These are phyloP conservation scores for Uropetala carovei DNA, from an alignment of 2,888 invertebrate genomes.

Conservation along the genomic window DNA sequence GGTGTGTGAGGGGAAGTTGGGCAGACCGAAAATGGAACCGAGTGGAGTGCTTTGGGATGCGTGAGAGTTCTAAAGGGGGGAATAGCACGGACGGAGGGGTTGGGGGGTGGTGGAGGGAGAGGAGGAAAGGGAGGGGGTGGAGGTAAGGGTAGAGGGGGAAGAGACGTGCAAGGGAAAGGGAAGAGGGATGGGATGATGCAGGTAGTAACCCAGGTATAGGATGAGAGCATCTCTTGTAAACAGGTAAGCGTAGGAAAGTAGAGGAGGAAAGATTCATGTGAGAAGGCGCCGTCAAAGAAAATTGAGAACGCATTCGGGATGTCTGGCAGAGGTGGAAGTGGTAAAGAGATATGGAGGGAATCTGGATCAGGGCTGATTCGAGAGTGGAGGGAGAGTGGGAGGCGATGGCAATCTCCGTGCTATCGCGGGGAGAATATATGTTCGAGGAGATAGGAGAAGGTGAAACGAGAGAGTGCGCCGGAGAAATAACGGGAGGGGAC, in stretches of 20 bases:
- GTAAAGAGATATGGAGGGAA: slow-evolving; percentile 17
- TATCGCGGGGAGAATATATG: neutral
- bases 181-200: neutral
- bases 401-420: neutral
- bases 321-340: neutral
- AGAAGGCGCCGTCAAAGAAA: slow-evolving; percentile 4
- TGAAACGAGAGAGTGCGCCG: neutral
- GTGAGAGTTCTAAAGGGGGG: neutral
- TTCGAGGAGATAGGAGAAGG: neutral
- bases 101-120: neutral
- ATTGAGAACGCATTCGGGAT: neutral
- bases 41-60: neutral
- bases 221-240: neutral
- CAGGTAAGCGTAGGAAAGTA: slow-evolving; percentile 5
- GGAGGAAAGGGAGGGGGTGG: neutral
- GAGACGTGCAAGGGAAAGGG: neutral
- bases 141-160: neutral
- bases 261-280: slow-evolving; percentile 24
- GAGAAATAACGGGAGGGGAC: neutral
- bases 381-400: neutral
- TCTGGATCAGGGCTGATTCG: neutral
- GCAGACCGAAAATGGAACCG: slow-evolving; percentile 15
- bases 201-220: neutral
- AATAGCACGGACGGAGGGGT: neutral
- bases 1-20: neutral